Conservation (phyloP, 2,797 vertebrate species). For the Danio jaintianensis region DNA sequence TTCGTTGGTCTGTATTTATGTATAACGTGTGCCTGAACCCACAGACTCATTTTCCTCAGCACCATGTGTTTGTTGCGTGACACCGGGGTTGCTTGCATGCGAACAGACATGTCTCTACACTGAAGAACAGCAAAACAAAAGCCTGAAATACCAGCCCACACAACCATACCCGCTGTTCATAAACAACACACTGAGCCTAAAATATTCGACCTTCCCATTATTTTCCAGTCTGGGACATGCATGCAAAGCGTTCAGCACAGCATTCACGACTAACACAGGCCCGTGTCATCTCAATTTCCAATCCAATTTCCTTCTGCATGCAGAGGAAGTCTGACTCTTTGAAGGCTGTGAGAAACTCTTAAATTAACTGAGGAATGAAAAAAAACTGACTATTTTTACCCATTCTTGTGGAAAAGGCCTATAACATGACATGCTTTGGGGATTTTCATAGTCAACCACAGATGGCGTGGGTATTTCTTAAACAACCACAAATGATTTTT, state of each 20-base stretch:
- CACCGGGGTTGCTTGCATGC: conserved; percentile 56
- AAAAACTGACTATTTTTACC: conserved; percentile 19
- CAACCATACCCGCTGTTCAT: conserved; percentile 42
- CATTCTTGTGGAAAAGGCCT: background rate
- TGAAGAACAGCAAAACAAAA: conserved; percentile 52
- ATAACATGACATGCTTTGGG: background rate
- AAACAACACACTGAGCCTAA: conserved; percentile 52
- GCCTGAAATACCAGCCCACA: conserved; percentile 50
- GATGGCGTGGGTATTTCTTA: conserved; percentile 11
- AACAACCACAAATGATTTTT: conserved; percentile 37
- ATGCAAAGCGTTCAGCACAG: conserved; percentile 43
- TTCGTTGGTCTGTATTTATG: background rate
- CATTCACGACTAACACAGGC: conserved; percentile 37
- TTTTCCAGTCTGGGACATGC: conserved; percentile 47
- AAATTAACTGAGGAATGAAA: conserved; percentile 43
- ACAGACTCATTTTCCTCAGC: conserved; percentile 1
- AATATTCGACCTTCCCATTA: conserved; percentile 58
- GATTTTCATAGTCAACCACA: conserved; percentile 5
- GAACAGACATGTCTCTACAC: conserved; percentile 47
- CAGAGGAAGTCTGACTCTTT: conserved; percentile 38
- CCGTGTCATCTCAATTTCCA: conserved; percentile 34
- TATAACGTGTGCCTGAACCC: background rate
- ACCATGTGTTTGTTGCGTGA: conserved; percentile 60
- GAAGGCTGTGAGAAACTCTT: conserved; percentile 37
- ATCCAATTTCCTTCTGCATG: conserved; percentile 40